These are phyloP conservation scores for Amphipyra berbera DNA, from an alignment of 2,888 invertebrate genomes.

Conservation along the genomic window DNA sequence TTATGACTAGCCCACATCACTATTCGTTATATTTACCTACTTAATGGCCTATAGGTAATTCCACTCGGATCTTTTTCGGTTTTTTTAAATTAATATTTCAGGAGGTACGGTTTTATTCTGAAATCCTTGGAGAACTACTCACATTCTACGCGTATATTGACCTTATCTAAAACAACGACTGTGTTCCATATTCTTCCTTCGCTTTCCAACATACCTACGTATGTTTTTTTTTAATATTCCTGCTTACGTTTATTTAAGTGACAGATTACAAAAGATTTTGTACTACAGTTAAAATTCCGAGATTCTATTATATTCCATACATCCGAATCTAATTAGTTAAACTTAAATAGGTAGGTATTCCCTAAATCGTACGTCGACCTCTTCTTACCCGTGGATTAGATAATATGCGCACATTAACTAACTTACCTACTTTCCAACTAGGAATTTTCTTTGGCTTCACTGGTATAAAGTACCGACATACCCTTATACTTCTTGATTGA, in stretches of 20 bases:
- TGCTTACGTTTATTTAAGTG: neutral
- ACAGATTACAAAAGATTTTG: neutral
- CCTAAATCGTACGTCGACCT: slow-evolving; percentile 59
- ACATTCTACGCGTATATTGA: neutral
- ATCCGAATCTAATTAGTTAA: slow-evolving; percentile 18
- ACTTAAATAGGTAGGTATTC: slow-evolving; percentile 16
- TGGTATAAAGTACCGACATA: slow-evolving; percentile 30
- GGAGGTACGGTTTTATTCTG: neutral
- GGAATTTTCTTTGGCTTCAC: slow-evolving; percentile 65
- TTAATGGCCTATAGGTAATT: too few relatives aligned
- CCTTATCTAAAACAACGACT: neutral
- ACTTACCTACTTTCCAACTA: slow-evolving; percentile 45
- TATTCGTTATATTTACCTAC: too few relatives aligned
- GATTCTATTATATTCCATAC: neutral
- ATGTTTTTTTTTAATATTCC: neutral
- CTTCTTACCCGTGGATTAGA: slow-evolving; percentile 56
- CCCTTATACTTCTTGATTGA: slow-evolving; percentile 38
- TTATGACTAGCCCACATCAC: neutral
- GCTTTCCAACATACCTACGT: too few relatives aligned
- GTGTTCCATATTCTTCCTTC: neutral
- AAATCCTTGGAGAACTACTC: neutral
- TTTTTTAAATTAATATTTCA: neutral
- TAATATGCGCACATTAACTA: slow-evolving; percentile 56
- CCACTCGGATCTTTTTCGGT: neutral
- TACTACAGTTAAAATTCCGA: neutral